Percentiles rank a stretch among this genome's conserved stretches.
Evolutionary conservation across 1,140 invertebrate genomes (phyloP).

Genomic region (Megalonaias nervosa): DNA sequence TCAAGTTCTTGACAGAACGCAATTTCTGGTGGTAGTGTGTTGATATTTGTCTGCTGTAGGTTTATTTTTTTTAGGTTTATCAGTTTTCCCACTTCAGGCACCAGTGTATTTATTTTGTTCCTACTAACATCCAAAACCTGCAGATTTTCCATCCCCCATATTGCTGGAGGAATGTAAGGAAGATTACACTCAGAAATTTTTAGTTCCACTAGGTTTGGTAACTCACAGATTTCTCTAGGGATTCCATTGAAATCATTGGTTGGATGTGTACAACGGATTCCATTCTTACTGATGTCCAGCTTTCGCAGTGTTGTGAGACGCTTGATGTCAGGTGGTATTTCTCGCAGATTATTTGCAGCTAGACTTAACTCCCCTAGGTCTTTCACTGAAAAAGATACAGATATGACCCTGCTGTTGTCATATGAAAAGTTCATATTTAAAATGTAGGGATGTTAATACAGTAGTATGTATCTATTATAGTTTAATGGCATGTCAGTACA

Average conservation of each 20-base stretch:
- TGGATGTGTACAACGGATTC: slow-evolving; percentile 61
- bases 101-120: slow-evolving; percentile 67
- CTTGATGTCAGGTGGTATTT: slow-evolving; percentile 63
- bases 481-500: not conserved
- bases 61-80: slow-evolving; percentile 61
- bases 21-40: slow-evolving; percentile 68
- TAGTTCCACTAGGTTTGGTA: slow-evolving; percentile 61
- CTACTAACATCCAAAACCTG: slow-evolving; percentile 64
- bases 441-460: not conserved
- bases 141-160: slow-evolving; percentile 63
- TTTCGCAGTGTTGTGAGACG: slow-evolving; percentile 59
- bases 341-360: slow-evolving; percentile 68
- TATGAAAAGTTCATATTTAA: no score
- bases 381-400: slow-evolving; percentile 54
- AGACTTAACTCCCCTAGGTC: slow-evolving; percentile 63
- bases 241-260: slow-evolving; percentile 63
- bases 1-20: slow-evolving; percentile 69
- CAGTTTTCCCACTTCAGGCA: slow-evolving; percentile 69
- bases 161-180: slow-evolving; percentile 65
- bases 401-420: not conserved
- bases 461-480: not conserved
- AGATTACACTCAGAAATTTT: slow-evolving; percentile 70
- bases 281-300: slow-evolving; percentile 67
- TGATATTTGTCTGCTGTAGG: slow-evolving; percentile 68
- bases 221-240: slow-evolving; percentile 59